A percentile compares a stretch with the other conserved stretches of the same genome.
Evolutionary conservation across 2,113 vertebrate genomes (phyloP).

Genomic region (Taxidea taxus): DNA sequence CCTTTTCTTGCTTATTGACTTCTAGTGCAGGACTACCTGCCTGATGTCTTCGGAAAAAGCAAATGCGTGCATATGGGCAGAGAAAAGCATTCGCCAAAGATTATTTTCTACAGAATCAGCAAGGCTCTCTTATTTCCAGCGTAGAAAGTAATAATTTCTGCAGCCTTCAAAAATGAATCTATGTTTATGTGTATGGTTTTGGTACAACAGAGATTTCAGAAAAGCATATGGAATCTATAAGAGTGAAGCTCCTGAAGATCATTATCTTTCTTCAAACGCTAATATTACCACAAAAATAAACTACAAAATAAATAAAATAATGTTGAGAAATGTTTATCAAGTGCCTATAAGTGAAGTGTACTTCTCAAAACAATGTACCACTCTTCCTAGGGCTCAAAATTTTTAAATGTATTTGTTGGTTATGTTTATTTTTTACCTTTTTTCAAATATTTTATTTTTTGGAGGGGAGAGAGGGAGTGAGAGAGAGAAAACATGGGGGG

Average conservation of each 20-base stretch:
- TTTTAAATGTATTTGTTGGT: background rate
- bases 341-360: background rate
- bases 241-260: background rate
- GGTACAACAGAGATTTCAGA: background rate
- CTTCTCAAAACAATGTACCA: background rate
- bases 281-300: background rate
- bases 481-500: background rate
- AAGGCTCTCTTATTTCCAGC: background rate
- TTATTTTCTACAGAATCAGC: background rate
- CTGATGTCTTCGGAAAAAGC: constrained; percentile 10
- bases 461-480: no score
- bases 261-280: background rate
- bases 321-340: background rate
- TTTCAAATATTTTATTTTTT: background rate
- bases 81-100: constrained; percentile 13
- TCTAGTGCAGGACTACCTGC: background rate
- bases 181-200: background rate
- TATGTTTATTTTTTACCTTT: background rate
- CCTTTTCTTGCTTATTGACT: constrained; percentile 39
- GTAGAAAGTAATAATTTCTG: background rate
- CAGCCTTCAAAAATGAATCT: constrained; percentile 31
- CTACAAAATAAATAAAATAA: background rate
- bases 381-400: background rate
- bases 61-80: background rate
- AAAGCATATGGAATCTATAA: background rate